These are phyloP conservation scores for Drosophila pseudoobscura DNA, from an alignment of 1,140 invertebrate species.

Conservation along the genomic window DNA sequence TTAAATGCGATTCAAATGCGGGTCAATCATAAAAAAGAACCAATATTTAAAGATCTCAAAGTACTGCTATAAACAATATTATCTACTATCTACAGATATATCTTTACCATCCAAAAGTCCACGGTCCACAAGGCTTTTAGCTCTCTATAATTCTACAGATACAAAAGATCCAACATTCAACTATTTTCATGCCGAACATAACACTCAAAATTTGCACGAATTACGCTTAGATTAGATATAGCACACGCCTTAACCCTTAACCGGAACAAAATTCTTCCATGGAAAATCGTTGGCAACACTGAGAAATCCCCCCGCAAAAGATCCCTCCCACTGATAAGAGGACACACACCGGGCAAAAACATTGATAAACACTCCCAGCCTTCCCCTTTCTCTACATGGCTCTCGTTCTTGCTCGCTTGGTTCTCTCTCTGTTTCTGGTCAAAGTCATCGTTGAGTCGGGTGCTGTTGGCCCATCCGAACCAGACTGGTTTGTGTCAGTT, in stretches of 20 bases:
- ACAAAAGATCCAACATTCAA: too few relatives aligned
- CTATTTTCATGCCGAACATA: too few relatives aligned
- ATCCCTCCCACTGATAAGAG: slow-evolving; percentile 22
- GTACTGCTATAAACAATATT: too few relatives aligned
- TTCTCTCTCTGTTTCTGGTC: slow-evolving; percentile 3
- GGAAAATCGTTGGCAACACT: slow-evolving; percentile 1
- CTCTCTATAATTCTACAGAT: too few relatives aligned
- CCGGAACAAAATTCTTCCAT: slow-evolving; percentile 13
- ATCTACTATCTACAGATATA: too few relatives aligned
- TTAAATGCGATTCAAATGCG: too few relatives aligned
- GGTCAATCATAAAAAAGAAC: too few relatives aligned
- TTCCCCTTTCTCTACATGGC: not conserved
- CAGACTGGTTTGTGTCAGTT: slow-evolving; percentile 45
- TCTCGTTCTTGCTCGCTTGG: slow-evolving; percentile 2
- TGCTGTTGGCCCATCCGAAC: slow-evolving; percentile 41
- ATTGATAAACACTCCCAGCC: slow-evolving; percentile 14
- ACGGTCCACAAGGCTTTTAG: too few relatives aligned
- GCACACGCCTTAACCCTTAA: not conserved
- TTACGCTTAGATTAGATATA: too few relatives aligned
- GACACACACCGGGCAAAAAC: not conserved
- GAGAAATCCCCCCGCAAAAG: not conserved
- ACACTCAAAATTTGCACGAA: too few relatives aligned
- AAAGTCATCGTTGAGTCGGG: not conserved
- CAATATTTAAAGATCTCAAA: too few relatives aligned
- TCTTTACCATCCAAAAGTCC: too few relatives aligned